These are phyloP conservation scores for Bombus impatiens DNA, from an alignment of 1,140 invertebrate species.

Conservation along the genomic window DNA sequence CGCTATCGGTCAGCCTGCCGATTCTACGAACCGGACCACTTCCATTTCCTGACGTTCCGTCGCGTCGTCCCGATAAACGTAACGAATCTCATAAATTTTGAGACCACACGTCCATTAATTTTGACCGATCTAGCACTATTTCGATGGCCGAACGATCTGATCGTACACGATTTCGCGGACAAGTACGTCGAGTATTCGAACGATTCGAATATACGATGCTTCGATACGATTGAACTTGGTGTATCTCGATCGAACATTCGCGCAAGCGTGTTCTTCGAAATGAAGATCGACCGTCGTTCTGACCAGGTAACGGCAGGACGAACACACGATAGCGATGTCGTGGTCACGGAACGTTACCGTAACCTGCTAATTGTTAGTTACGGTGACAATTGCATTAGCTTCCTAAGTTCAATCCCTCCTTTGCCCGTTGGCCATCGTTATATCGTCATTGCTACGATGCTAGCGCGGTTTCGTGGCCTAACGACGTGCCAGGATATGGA, in stretches of 20 bases:
- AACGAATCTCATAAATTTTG: slow-evolving; percentile 21
- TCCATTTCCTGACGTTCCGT: not conserved
- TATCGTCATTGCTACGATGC: slow-evolving; percentile 32
- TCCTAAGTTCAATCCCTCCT: slow-evolving; percentile 56
- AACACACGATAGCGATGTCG: slow-evolving; percentile 21
- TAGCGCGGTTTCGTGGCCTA: slow-evolving; percentile 35
- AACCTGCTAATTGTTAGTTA: slow-evolving; percentile 72
- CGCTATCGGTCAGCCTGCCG: not conserved
- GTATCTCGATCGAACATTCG: not conserved
- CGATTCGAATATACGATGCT: not conserved
- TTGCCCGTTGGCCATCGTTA: slow-evolving; percentile 33
- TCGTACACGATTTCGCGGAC: not conserved
- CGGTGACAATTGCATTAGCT: slow-evolving; percentile 67
- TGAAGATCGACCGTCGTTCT: not conserved
- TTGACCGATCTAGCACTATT: not conserved
- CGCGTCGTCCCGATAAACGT: slow-evolving; percentile 3
- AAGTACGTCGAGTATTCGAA: not conserved
- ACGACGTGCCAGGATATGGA: slow-evolving; percentile 47
- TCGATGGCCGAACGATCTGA: not conserved
- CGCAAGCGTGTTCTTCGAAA: not conserved
- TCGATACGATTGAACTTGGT: not conserved
- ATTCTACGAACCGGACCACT: not conserved
- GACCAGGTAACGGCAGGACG: not conserved
- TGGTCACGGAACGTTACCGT: slow-evolving; percentile 55
- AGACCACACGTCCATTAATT: not conserved